Evolutionary conservation across 2,888 invertebrate species (phyloP).

Genomic region (Colletes collaris): DNA sequence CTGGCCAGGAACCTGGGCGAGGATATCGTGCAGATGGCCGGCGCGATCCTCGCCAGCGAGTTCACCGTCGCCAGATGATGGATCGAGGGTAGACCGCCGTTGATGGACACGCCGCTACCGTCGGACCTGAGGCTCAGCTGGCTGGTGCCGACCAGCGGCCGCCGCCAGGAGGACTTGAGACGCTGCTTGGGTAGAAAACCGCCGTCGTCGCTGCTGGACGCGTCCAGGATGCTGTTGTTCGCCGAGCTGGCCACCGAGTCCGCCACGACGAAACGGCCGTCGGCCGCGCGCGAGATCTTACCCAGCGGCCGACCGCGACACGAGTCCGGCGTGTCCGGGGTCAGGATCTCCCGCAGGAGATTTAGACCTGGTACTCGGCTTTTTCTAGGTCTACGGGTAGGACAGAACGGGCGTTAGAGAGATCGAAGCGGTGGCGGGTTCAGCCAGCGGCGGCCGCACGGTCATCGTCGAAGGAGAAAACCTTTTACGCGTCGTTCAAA

Average conservation of each 20-base stretch:
- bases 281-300: slow-evolving; percentile 89
- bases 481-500: too few species aligned
- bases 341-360: slow-evolving; percentile 87
- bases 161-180: slow-evolving; percentile 80
- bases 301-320: slow-evolving; percentile 84
- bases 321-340: slow-evolving; percentile 79
- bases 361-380: slow-evolving; percentile 97
- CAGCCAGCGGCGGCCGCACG: slow-evolving; percentile 11
- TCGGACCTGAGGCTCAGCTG: slow-evolving; percentile 88
- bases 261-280: slow-evolving; percentile 89
- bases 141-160: slow-evolving; percentile 86
- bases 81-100: slow-evolving; percentile 55
- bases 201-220: slow-evolving; percentile 92
- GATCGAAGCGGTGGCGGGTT: slow-evolving; percentile 43
- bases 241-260: slow-evolving; percentile 84
- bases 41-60: slow-evolving; percentile 65
- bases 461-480: slow-evolving; percentile 46
- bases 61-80: slow-evolving; percentile 64
- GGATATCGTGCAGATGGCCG: slow-evolving; percentile 74
- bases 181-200: slow-evolving; percentile 88
- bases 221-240: slow-evolving; percentile 85
- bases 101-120: slow-evolving; percentile 85
- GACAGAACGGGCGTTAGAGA: slow-evolving; percentile 71
- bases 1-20: slow-evolving; percentile 82
- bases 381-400: slow-evolving; percentile 91